phyloP scores from a whole-genome alignment of 2,888 invertebrate species.

The Pachliopta kotzebuea region DNA sequence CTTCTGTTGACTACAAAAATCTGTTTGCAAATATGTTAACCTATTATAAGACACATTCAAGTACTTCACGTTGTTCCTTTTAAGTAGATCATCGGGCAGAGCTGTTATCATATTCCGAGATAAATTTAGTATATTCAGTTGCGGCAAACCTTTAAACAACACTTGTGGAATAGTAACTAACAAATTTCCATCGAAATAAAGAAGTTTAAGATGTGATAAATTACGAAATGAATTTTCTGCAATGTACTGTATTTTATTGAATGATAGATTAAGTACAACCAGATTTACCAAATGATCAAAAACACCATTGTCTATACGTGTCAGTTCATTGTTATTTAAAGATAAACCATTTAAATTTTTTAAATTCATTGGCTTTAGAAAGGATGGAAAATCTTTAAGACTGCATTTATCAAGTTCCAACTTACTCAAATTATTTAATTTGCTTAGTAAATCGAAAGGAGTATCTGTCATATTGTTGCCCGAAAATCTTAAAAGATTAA shows the following conservation, averaged over 20 bases:
- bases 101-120: constrained; percentile 54
- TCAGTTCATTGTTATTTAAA: background rate
- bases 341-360: background rate
- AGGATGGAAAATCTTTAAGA: background rate
- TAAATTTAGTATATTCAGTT: constrained; percentile 52
- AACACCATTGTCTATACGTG: background rate
- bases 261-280: constrained; percentile 51
- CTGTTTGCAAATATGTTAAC: constrained; percentile 57
- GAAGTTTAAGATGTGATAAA: constrained; percentile 48
- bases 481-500: background rate
- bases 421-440: background rate
- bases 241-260: constrained; percentile 51
- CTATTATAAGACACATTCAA: constrained; percentile 58
- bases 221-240: constrained; percentile 48
- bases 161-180: constrained; percentile 33
- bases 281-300: constrained; percentile 50
- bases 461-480: background rate
- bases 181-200: constrained; percentile 53
- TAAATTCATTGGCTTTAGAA: background rate
- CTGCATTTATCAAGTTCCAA: background rate
- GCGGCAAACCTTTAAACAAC: constrained; percentile 49
- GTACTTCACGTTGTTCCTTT: constrained; percentile 51
- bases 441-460: background rate
- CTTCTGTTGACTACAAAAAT: constrained; percentile 57
- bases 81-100: constrained; percentile 55